Conservation (phyloP, 2,888 invertebrate species). For the Dryobotodes eremita region DNA sequence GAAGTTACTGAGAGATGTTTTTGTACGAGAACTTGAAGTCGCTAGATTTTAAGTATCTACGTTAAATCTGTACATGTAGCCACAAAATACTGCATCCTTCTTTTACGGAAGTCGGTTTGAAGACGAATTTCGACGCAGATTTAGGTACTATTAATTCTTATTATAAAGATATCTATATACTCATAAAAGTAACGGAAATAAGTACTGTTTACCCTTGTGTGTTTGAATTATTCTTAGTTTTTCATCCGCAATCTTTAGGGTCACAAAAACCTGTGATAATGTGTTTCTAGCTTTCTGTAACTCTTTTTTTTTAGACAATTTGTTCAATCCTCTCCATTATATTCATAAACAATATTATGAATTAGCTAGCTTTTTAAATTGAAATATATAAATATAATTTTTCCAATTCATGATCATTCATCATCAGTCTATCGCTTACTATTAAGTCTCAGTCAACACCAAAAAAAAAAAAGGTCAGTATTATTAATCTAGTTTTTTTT, state of each 20-base stretch:
- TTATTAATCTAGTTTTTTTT: constrained; percentile 35
- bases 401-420: constrained; percentile 49
- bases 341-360: constrained; percentile 13
- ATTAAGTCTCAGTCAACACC: constrained; percentile 66
- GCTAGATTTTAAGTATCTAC: constrained; percentile 25
- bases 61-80: constrained; percentile 18
- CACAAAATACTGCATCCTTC: constrained; percentile 23
- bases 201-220: constrained; percentile 51
- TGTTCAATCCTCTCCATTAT: neutral
- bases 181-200: constrained; percentile 50
- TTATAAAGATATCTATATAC: constrained; percentile 37
- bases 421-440: constrained; percentile 62
- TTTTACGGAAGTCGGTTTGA: neutral
- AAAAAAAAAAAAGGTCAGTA: constrained; percentile 28
- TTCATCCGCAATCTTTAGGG: neutral
- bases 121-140: constrained; percentile 25
- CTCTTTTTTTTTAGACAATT: neutral
- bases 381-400: constrained; percentile 48
- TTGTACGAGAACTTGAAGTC: constrained; percentile 44
- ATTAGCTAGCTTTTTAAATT: constrained; percentile 27
- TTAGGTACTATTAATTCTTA: constrained; percentile 42
- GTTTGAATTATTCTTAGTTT: constrained; percentile 4
- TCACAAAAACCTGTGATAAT: neutral
- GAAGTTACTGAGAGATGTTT: constrained; percentile 35
- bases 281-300: neutral